Evolutionary conservation across 2,113 vertebrate genomes (phyloP).

Genomic region (Eonycteris spelaea): DNA sequence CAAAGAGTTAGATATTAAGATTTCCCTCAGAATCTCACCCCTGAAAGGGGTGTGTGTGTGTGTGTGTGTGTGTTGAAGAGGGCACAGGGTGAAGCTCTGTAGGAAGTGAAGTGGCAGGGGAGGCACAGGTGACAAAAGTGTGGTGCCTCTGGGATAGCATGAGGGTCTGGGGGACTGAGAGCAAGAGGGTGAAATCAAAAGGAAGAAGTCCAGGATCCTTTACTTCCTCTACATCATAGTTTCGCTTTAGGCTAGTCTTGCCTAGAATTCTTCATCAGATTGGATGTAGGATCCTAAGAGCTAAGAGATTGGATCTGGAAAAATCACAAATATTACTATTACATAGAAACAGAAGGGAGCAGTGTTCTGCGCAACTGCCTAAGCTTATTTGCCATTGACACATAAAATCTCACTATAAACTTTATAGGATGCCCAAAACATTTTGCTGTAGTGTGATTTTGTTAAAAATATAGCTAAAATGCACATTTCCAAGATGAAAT

Average conservation of each 20-base stretch:
- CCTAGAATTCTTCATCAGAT: background rate
- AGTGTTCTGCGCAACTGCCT: background rate
- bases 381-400: background rate
- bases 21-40: background rate
- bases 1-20: constrained; percentile 2
- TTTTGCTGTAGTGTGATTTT: background rate
- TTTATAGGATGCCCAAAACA: background rate
- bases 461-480: background rate
- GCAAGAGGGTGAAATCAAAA: background rate
- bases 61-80: accelerated
- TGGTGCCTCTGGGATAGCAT: background rate
- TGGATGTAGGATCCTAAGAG: background rate
- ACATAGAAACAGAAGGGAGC: background rate
- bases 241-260: background rate
- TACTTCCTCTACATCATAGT: accelerated
- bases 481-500: background rate
- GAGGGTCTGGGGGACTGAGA: background rate
- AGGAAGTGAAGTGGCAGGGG: too few relatives aligned
- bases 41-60: background rate
- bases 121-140: accelerated
- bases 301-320: background rate
- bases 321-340: background rate
- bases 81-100: accelerated
- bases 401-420: background rate
- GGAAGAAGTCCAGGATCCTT: background rate